phyloP scores from a whole-genome alignment of 2,113 vertebrate species.

The Phylloscopus whistleri region DNA sequence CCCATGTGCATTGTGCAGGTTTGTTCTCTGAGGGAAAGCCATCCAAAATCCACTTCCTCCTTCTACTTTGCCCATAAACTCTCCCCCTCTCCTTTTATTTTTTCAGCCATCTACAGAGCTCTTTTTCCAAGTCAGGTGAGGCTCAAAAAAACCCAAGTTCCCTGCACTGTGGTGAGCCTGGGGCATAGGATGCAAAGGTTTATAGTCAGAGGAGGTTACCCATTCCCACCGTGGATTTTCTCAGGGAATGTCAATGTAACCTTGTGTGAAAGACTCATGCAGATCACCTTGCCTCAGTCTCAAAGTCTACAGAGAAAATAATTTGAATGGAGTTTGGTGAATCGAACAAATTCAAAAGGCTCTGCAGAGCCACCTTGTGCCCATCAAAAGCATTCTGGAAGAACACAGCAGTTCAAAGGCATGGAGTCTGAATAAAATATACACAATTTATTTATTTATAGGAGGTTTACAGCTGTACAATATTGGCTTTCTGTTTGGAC shows the following conservation, averaged over 20 bases:
- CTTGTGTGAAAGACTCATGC: neutral
- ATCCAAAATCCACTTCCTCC: neutral
- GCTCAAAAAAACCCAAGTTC: neutral
- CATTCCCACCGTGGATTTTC: neutral
- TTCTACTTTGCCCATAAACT: neutral
- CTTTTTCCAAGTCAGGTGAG: neutral
- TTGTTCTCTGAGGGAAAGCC: neutral
- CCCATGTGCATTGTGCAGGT: neutral
- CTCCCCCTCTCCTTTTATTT: neutral
- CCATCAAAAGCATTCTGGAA: neutral
- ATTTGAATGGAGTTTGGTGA: neutral
- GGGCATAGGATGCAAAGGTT: neutral
- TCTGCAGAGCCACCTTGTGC: constrained; percentile 28
- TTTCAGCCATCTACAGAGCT: neutral
- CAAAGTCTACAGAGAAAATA: neutral
- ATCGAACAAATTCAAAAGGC: neutral
- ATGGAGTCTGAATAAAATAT: constrained; percentile 28
- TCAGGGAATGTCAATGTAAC: neutral
- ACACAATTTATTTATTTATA: constrained; percentile 58
- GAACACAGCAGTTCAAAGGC: neutral
- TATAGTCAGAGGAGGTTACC: neutral
- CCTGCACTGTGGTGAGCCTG: neutral
- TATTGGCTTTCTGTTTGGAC: constrained; percentile 28
- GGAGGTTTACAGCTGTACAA: constrained; percentile 56
- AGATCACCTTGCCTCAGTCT: neutral